Evolutionary conservation across 2,797 vertebrate species (phyloP), one percentile per base, ranked within the genome.

Genomic region (Tinamus major): DNA sequence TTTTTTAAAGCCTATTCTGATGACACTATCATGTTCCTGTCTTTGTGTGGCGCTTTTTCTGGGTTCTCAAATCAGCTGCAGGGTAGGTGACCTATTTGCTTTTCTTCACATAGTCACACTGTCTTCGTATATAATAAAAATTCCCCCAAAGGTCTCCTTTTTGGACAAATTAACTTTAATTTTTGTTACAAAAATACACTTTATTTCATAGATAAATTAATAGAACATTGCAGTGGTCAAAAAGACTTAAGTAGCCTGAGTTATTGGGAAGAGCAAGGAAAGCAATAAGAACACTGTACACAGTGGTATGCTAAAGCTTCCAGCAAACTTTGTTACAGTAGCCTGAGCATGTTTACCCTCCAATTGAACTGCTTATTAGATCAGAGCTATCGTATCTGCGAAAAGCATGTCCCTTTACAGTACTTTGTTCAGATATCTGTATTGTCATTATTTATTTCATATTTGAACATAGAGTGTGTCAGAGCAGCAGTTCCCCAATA

Each of bases 301-400:
- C 0, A 0, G 51, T 48, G 21, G 29, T 51, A 85, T 18, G 7
- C 18, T 78, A 85, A 81, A 11, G 19, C 9, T 86, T 85, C n/a
- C 42, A 27, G 42, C 65, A 74, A 67, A 85, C 63, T 91, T 83
- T 37, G 17, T 70, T 79, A 76, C 33, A 80, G 27, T 51, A 63
- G 42, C n/a, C 51, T 85, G 42, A 89, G 42, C 46, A n/a, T 84
- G 55, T 93, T 89, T 87, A 55, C 62, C 63, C 58, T 87, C 48
- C 53, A 53, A 31, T 77, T 86, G 63, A 77, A 78, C 71, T 89
- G 64, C 80, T 94, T 93, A 80, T 92, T 78, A 88, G 44, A 86
- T 68, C 85, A 53, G 78, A 87, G 71, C 41, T 64, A 49, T 74
- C 24, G 6, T 68, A 74, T 81, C 87, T 91, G 82, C 56, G 77